Evolutionary conservation across 2,888 invertebrate genomes (phyloP).

Genomic region (Lepidochrysops patricia): DNA sequence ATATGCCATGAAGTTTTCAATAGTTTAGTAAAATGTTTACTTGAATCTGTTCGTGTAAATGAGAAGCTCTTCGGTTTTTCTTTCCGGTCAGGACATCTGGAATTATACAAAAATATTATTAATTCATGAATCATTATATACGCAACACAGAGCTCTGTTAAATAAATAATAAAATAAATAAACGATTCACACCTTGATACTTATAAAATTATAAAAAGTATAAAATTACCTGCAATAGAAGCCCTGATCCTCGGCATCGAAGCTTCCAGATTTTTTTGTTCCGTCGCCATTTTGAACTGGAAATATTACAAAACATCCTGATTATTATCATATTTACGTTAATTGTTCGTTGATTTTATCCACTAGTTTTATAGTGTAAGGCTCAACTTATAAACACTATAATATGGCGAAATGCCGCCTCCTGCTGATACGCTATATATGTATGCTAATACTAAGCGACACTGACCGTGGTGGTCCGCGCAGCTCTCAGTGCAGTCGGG

Average conservation of each 20-base stretch:
- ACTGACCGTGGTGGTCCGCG: slow-evolving; percentile 39
- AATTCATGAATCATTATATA: no score
- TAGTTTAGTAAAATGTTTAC: slow-evolving; percentile 32
- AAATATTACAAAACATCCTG: slow-evolving; percentile 3
- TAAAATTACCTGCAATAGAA: slow-evolving; percentile 47
- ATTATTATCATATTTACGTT: neutral
- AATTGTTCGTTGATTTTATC: no score
- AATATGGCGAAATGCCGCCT: no score
- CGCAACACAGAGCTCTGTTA: no score
- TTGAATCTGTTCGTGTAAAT: slow-evolving; percentile 51
- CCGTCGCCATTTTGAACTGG: slow-evolving; percentile 37
- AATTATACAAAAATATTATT: slow-evolving; percentile 20
- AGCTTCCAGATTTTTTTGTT: slow-evolving; percentile 38
- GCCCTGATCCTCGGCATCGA: slow-evolving; percentile 43
- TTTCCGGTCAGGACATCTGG: slow-evolving; percentile 54
- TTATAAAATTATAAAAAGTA: neutral
- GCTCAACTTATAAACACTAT: no score
- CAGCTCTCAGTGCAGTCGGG: slow-evolving; percentile 44
- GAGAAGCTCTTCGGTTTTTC: slow-evolving; percentile 50
- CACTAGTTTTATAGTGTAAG: neutral
- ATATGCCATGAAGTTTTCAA: no score
- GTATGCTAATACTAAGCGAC: no score
- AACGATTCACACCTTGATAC: no score
- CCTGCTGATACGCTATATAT: no score
- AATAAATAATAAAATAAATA: no score